Evolutionary conservation across 2,113 vertebrate species (phyloP).

Genomic region (Alexandromys fortis): DNA sequence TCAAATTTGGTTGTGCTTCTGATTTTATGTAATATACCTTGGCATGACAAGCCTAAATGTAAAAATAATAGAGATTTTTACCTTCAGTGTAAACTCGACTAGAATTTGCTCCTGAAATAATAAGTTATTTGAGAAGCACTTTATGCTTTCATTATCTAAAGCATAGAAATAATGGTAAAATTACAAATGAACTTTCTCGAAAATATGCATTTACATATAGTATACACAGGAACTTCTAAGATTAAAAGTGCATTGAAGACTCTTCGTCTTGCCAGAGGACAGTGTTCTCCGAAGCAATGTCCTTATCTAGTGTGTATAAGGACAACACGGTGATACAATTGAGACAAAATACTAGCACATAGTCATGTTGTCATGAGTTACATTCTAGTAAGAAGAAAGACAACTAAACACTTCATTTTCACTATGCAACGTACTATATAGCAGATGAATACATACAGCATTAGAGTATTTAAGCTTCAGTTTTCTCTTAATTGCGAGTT

Average conservation of each 20-base stretch:
- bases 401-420: neutral
- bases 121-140: neutral
- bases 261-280: neutral
- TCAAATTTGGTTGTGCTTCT: neutral
- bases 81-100: neutral
- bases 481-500: slow-evolving; percentile 36
- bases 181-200: neutral
- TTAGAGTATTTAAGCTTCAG: slow-evolving; percentile 8
- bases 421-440: neutral
- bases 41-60: neutral
- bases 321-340: neutral
- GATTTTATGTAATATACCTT: slow-evolving; percentile 16
- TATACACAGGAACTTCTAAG: slow-evolving; percentile 18
- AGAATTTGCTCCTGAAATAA: slow-evolving; percentile 28
- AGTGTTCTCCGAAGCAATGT: neutral
- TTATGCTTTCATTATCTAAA: neutral
- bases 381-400: neutral
- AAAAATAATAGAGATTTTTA: slow-evolving; percentile 35
- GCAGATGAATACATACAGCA: neutral
- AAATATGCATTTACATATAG: neutral
- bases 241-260: neutral
- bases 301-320: neutral
- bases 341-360: neutral
- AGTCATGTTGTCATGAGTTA: neutral
- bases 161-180: neutral